These are phyloP conservation scores for Laticauda laticaudata DNA, from an alignment of 2,113 vertebrate species.

Conservation along the genomic window DNA sequence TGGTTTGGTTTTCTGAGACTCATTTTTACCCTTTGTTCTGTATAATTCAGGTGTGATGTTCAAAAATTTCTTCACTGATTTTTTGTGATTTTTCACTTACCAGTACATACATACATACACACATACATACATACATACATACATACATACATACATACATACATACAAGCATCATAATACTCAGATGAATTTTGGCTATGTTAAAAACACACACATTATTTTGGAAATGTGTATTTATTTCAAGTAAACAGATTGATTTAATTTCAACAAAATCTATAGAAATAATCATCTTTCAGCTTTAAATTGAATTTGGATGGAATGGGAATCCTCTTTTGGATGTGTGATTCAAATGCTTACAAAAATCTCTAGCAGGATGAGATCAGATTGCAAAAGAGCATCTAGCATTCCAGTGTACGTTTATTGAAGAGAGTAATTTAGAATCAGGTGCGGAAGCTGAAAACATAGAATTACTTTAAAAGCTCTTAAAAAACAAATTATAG, in stretches of 20 bases:
- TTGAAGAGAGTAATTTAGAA: neutral
- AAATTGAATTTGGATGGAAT: neutral
- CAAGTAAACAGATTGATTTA: neutral
- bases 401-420: neutral
- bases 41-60: neutral
- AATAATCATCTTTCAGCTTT: neutral
- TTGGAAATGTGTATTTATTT: neutral
- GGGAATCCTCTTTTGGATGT: neutral
- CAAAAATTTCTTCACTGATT: neutral
- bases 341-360: neutral
- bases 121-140: neutral
- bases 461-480: neutral
- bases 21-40: neutral
- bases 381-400: neutral
- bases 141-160: neutral
- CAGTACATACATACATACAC: no score
- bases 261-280: neutral
- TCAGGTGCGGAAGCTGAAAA: neutral
- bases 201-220: neutral
- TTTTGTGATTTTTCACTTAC: neutral
- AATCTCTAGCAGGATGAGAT: neutral
- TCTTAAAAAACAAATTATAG: neutral
- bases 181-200: neutral
- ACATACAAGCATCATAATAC: neutral
- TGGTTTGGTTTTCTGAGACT: neutral